Evolutionary conservation across 1,140 invertebrate genomes (phyloP), one percentile per base, ranked within the genome.

Genomic region (Lepidotrigona ventralis): DNA sequence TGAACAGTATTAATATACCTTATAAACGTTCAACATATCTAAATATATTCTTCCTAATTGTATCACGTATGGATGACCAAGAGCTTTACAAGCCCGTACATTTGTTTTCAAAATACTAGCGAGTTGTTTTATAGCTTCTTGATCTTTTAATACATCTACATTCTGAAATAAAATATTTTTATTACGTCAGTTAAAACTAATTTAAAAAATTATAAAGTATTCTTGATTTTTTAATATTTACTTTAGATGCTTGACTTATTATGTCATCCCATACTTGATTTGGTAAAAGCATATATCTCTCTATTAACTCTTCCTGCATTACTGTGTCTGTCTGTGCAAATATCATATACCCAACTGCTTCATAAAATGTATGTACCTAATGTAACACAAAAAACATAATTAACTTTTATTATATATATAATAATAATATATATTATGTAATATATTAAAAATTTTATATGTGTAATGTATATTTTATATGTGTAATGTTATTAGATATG

Each of bases 221-320:
- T 12, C 15, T 19, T 70, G 29, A 51, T 60, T n/a, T 15, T n/a
- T 76, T 58, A 53, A n/a, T 12, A 84, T 71, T 69, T 91, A 96
- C 95, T 92, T 98, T 97, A 69, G 98, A 98, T 83, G 99, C 99
- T 94, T 99, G 98, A 90, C 97, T 97, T 88, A 99, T 99, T 71
- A 99, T 99, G 88, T 99, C 98, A 95, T 99, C 99, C 99, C 99
- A 99, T 33, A 99, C 98, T 95, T 99, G 97, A 95, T 99, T 99
- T 15, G 99, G 99, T 75, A 99, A 95, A 87, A 96, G 94, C 99
- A 99, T 99, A 89, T 99, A 99, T 87, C 99, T 98, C 91, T 99
- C 98, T 91, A 99, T 99, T 19, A 99, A 95, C 74, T 97, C 96
- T 92, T 99, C 98, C 94, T 99, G 99, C 54, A 97, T 95, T 60